Percentiles rank a stretch among this genome's conserved stretches.
These are phyloP conservation scores for Ameiurus melas DNA, from an alignment of 2,113 vertebrate species.

Conservation along the genomic window DNA sequence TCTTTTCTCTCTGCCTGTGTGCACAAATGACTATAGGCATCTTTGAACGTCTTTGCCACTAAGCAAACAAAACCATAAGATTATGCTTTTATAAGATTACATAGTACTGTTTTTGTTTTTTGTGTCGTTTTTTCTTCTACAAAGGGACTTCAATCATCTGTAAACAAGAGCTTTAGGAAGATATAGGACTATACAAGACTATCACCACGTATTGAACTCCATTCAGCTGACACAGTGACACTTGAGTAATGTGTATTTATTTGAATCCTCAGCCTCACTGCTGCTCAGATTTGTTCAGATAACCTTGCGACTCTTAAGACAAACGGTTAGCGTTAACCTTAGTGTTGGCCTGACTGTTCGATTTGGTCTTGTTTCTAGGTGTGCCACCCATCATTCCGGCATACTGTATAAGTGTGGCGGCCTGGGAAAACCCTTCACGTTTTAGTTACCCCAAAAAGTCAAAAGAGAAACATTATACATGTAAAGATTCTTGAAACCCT, in stretches of 20 bases:
- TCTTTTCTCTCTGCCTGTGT: not conserved
- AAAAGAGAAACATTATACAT: not conserved
- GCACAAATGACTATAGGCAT: conserved; percentile 13
- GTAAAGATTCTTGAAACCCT: not conserved
- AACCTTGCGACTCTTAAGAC: not conserved
- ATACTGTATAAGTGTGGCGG: not conserved
- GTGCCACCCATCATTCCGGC: not conserved
- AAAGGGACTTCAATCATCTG: not conserved
- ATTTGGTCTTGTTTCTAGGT: not conserved
- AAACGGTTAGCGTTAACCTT: not conserved
- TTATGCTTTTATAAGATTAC: not conserved
- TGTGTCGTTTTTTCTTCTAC: not conserved
- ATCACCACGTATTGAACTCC: not conserved
- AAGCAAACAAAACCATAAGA: conserved; percentile 11
- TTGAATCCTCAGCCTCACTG: not conserved
- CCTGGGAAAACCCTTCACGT: not conserved
- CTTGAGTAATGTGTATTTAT: not conserved
- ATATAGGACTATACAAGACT: not conserved
- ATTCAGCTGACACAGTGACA: not conserved
- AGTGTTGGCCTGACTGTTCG: not conserved
- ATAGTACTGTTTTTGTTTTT: not conserved
- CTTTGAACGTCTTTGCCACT: conserved; percentile 23
- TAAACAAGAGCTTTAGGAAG: conserved; percentile 13
- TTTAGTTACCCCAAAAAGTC: not conserved
- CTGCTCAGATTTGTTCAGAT: not conserved